Base-by-base conservation (phyloP, 2,113 vertebrate genomes). In the Martes martes region DNA sequence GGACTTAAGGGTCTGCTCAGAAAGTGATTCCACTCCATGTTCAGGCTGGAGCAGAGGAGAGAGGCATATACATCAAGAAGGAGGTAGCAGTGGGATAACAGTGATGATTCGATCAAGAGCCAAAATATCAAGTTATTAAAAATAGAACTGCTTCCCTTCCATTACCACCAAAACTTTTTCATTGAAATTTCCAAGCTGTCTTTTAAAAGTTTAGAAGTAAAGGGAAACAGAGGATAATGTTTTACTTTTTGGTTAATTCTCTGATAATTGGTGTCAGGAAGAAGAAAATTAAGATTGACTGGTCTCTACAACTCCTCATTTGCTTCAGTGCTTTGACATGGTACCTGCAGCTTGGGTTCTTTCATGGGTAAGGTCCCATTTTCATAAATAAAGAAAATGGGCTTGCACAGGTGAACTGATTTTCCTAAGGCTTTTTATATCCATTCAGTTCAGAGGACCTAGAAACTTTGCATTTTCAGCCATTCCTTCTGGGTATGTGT, bases 61-160 rank as follows among this genome's bases (percentile, higher is more conserved):
- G 31, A 47, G n/a, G 15, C 0, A 19, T n/a, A 16, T 1, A 15
- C 4, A 26, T 21, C 11, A 55, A 55, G 45, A 23, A 86, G 73
- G 55, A 93, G 52, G 24, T 14, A 4, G 11, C 39, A 33, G 61
- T 31, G 47, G 71, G 82, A 55, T 55, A 74, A 39, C 4, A 71
- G 47, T 9, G 86, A 89, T 67, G 88, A 97, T 24, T 92, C 84
- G 81, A 52, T 57, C 63, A 59, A 42, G 19, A 84, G 84, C 69
- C 47, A 57, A 92, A 97, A 81, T 94, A 82, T n/a, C 59, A 57
- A 83, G 33, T 76, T 95, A 74, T 83, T 97, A 86, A 92, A 97
- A 96, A 82, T 86, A 96, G 74, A 96, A n/a, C 59, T 87, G 42
- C 42, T 84, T 42, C 91, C 9, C 55, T 96, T 80, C 61, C 80